These are phyloP conservation scores for Poecilia velifera DNA, from an alignment of 2,797 vertebrate species.

Conservation along the genomic window DNA sequence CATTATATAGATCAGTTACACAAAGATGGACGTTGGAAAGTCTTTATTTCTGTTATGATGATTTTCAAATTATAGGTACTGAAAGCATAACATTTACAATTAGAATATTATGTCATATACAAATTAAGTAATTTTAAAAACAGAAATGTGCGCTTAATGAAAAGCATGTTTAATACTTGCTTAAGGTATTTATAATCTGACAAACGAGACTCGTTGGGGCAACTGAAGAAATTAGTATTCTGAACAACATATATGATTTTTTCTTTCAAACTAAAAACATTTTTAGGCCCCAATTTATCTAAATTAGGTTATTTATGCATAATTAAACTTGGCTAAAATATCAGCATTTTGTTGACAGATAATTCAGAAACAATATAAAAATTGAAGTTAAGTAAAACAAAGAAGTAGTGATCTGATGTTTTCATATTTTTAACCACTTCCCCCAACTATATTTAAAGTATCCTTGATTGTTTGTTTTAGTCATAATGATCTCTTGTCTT, in stretches of 20 bases:
- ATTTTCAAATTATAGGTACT: too few species aligned
- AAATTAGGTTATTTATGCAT: background rate
- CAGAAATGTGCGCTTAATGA: too few species aligned
- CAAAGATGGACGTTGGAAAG: too few species aligned
- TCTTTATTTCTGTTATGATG: too few species aligned
- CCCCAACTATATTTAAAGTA: background rate
- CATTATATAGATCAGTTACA: too few species aligned
- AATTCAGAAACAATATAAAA: background rate
- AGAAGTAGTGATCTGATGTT: background rate
- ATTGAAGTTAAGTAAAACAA: background rate
- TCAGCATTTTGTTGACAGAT: background rate
- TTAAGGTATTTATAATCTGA: too few species aligned
- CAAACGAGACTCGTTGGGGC: too few species aligned
- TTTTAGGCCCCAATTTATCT: background rate
- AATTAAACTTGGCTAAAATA: background rate
- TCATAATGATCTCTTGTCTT: background rate
- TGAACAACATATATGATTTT: background rate
- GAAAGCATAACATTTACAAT: too few species aligned
- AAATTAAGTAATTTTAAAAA: too few species aligned
- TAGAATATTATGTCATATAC: too few species aligned
- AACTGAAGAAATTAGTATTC: background rate
- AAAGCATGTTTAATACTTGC: too few species aligned
- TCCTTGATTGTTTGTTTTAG: background rate
- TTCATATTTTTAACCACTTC: background rate
- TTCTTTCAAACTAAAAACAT: background rate